Percentiles rank a stretch among this genome's conserved stretches.
These are phyloP conservation scores for Lerema accius DNA, from an alignment of 1,140 invertebrate species.

Conservation along the genomic window DNA sequence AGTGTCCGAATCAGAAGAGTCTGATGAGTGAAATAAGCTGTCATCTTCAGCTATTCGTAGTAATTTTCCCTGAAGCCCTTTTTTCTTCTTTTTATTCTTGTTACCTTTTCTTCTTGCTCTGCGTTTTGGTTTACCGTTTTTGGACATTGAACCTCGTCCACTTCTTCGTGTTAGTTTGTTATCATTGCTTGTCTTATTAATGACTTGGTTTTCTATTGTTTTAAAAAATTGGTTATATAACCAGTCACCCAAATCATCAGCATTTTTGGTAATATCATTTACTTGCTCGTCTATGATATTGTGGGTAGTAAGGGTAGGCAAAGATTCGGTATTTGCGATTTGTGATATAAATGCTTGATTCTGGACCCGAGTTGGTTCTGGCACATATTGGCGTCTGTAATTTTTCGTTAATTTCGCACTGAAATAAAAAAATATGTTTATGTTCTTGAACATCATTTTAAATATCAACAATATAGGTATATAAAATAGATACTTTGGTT, in stretches of 20 bases:
- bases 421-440: constrained; percentile 41
- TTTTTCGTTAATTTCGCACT: constrained; percentile 58
- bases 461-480: too few species aligned
- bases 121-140: constrained; percentile 39
- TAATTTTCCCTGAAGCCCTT: constrained; percentile 54
- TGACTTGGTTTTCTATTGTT: constrained; percentile 71
- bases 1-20: constrained; percentile 35
- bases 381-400: constrained; percentile 44
- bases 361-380: constrained; percentile 42
- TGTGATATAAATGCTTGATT: neutral
- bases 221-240: constrained; percentile 75
- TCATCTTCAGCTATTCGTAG: constrained; percentile 65
- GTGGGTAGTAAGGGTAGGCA: constrained; percentile 25
- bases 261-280: constrained; percentile 56
- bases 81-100: constrained; percentile 44
- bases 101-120: constrained; percentile 38
- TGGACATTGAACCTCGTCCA: constrained; percentile 14
- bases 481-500: constrained; percentile 68
- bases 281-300: constrained; percentile 44
- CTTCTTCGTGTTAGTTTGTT: constrained; percentile 51
- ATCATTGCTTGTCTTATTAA: constrained; percentile 60
- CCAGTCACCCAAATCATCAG: constrained; percentile 71
- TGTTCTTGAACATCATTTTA: too few species aligned
- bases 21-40: constrained; percentile 57
- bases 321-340: constrained; percentile 11